Percentiles rank a stretch among this genome's conserved stretches.
phyloP scores from a whole-genome alignment of 2,797 vertebrate genomes.

The Cetoscarus ocellatus region DNA sequence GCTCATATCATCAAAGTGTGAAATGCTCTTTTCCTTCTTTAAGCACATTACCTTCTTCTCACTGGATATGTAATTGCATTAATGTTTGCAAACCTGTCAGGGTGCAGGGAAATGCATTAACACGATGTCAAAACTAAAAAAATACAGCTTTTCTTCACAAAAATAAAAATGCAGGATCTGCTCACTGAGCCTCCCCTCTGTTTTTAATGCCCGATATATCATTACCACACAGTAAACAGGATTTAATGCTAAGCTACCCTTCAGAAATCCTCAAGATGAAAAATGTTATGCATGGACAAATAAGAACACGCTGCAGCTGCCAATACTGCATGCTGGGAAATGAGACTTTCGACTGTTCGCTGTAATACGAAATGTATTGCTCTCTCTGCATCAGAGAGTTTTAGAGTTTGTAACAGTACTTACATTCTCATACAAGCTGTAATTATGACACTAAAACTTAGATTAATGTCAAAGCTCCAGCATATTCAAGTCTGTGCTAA shows the following conservation, averaged over 20 bases:
- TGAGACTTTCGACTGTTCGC: not conserved
- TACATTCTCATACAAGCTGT: not conserved
- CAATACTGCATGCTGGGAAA: conserved; percentile 2
- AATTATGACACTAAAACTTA: not conserved
- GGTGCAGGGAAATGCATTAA: not conserved
- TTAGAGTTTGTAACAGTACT: not conserved
- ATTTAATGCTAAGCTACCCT: conserved; percentile 40
- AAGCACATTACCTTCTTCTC: conserved; percentile 9
- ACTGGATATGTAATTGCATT: conserved; percentile 15
- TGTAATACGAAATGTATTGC: not conserved
- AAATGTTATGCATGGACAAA: conserved; percentile 35
- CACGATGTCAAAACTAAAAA: not conserved
- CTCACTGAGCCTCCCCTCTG: not conserved
- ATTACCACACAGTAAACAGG: conserved; percentile 26
- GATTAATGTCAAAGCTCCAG: too few relatives aligned
- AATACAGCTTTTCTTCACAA: not conserved
- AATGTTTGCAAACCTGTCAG: conserved; percentile 12
- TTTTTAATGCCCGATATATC: not conserved
- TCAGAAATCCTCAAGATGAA: conserved; percentile 32
- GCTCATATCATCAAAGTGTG: conserved; percentile 5
- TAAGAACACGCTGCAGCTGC: conserved; percentile 2
- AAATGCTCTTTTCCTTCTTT: conserved; percentile 16
- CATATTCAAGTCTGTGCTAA: too few relatives aligned
- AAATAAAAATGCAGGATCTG: conserved; percentile 6
- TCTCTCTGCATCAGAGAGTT: not conserved